Conservation (phyloP, 2,113 vertebrate species). For the Tamias sibiricus region DNA sequence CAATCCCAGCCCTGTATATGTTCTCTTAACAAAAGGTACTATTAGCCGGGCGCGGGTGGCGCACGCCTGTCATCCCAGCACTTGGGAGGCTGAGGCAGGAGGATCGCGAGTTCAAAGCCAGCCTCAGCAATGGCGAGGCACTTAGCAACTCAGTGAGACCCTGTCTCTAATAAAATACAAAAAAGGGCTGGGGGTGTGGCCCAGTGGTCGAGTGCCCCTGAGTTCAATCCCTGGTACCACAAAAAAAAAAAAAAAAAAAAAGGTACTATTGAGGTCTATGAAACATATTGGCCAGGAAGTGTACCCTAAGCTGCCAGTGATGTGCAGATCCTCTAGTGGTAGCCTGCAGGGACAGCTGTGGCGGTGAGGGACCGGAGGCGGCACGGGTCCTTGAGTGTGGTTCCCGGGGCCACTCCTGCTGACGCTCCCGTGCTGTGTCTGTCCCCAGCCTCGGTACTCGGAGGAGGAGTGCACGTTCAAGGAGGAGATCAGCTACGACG, state of each 20-base stretch:
- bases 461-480: conserved; percentile 94
- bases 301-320: rapidly evolving
- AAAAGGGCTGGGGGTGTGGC: background rate
- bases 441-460: conserved; percentile 88
- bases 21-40: no score
- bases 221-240: background rate
- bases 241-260: background rate
- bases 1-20: no score
- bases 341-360: background rate
- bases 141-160: no score
- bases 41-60: no score
- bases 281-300: background rate
- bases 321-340: no score
- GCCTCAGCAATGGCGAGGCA: no score
- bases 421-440: background rate
- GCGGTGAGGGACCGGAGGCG: no score
- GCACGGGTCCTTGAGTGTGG: background rate
- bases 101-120: no score
- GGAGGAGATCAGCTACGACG: conserved; percentile 91
- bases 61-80: no score
- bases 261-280: background rate
- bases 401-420: rapidly evolving
- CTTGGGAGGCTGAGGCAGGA: no score
- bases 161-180: no score
- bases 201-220: no score